phyloP scores from a whole-genome alignment of 2,888 invertebrate genomes.

The Diadegma fenestrale region DNA sequence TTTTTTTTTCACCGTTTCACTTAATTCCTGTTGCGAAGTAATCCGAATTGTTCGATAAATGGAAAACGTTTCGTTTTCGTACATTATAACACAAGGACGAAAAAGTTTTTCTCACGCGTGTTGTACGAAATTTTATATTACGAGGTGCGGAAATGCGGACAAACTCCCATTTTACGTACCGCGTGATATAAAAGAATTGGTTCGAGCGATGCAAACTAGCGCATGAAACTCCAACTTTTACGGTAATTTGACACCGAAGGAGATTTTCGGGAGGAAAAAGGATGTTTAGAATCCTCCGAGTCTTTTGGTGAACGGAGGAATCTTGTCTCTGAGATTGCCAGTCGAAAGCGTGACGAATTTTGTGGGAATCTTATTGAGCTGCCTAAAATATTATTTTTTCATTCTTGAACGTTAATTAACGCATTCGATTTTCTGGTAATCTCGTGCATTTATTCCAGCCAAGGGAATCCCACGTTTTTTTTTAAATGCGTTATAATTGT shows the following conservation, averaged over 20 bases:
- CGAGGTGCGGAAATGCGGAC: too few relatives aligned
- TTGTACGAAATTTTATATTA: too few relatives aligned
- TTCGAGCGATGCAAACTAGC: neutral
- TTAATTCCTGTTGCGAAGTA: neutral
- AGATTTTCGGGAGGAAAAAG: too few relatives aligned
- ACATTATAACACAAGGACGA: too few relatives aligned
- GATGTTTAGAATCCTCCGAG: neutral
- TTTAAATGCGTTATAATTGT: neutral
- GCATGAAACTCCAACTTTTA: neutral
- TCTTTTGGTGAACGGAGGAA: neutral
- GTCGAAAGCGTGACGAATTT: neutral
- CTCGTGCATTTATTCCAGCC: neutral
- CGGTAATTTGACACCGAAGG: too few relatives aligned
- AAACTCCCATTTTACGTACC: too few relatives aligned
- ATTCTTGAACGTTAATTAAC: slow-evolving; percentile 11
- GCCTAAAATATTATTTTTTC: slow-evolving; percentile 46
- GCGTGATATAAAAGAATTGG: too few relatives aligned
- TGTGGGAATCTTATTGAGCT: slow-evolving; percentile 31
- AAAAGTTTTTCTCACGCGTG: too few relatives aligned
- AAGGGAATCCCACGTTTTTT: neutral
- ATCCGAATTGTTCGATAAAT: neutral
- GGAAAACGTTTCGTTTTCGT: neutral
- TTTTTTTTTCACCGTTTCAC: neutral
- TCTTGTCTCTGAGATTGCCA: neutral
- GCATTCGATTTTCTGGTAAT: slow-evolving; percentile 27